Percentiles rank a stretch among this genome's conserved stretches.
Evolutionary conservation across 2,888 invertebrate species (phyloP).

Genomic region (Drosophila leonis): DNA sequence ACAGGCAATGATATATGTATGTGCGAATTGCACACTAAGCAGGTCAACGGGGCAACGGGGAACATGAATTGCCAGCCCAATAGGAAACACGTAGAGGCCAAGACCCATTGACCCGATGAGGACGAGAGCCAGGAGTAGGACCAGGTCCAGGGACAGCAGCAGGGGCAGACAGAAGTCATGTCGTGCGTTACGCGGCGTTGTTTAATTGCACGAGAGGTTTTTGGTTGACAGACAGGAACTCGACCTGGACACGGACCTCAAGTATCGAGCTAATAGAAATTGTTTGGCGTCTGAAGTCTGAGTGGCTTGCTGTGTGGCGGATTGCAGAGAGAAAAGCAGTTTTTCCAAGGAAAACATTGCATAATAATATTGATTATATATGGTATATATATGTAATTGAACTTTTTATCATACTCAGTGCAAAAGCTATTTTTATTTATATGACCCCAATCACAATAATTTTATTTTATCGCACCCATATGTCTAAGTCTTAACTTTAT

Average conservation of each 20-base stretch:
- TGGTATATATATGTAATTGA: not conserved
- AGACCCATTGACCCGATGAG: slow-evolving; percentile 54
- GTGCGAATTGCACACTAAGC: slow-evolving; percentile 60
- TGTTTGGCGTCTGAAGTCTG: slow-evolving; percentile 64
- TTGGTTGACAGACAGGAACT: slow-evolving; percentile 36
- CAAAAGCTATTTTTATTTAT: not conserved
- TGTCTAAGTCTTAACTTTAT: not conserved
- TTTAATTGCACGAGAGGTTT: slow-evolving; percentile 73
- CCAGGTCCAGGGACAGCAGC: slow-evolving; percentile 14
- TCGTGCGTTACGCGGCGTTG: slow-evolving; percentile 70
- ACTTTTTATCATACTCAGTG: not conserved
- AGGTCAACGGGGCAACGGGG: slow-evolving; percentile 63
- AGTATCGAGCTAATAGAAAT: slow-evolving; percentile 22
- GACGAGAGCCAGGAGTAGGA: not conserved
- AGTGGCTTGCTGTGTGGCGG: slow-evolving; percentile 63
- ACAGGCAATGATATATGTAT: slow-evolving; percentile 58
- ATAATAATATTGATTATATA: slow-evolving; percentile 7
- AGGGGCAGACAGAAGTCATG: slow-evolving; percentile 66
- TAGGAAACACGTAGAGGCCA: slow-evolving; percentile 55
- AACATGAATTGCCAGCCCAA: slow-evolving; percentile 49
- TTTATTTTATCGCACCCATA: not conserved
- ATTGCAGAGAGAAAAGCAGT: slow-evolving; percentile 18
- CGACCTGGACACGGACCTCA: slow-evolving; percentile 28
- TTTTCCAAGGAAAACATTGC: slow-evolving; percentile 19
- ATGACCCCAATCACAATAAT: not conserved